Evolutionary conservation across 2,888 invertebrate species (phyloP), one percentile per base, ranked within the genome.

Genomic region (Orthonevra nobilis): DNA sequence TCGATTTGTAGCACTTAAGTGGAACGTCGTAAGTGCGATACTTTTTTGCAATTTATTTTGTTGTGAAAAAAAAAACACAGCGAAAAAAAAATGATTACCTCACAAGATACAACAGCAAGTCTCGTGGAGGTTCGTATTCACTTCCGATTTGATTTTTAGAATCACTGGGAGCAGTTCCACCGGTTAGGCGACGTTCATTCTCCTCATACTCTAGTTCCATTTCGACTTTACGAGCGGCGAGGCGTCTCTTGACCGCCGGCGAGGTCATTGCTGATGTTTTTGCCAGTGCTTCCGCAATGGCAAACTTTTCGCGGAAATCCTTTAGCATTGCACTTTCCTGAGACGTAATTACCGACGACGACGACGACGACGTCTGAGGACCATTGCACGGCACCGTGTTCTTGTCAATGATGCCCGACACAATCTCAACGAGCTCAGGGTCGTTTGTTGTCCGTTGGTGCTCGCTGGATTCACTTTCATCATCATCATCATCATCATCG

Each of bases 51-150:
- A n/a, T n/a, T n/a, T n/a, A n/a, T n/a, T n/a, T n/a, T n/a, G n/a
- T n/a, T n/a, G n/a, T n/a, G n/a, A n/a, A n/a, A n/a, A n/a, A n/a
- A n/a, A n/a, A n/a, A n/a, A n/a, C n/a, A n/a, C n/a, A n/a, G n/a
- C 40, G 32, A 12, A 32, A 32, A 64, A 19, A 32, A 19, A 56
- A 44, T 9, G 12, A 84, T 89, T 90, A 92, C 92, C 92, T 92
- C 85, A 92, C 92, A 83, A 93, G 90, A 87, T 92, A 92, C 81
- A 92, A 86, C 60, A 93, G 89, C 74, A 92, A 86, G 79, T 92
- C 91, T 82, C 90, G 91, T 23, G 92, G 92, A 44, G 92, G 92
- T 52, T 91, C 90, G 85, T 91, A 92, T 75, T 90, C 90, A 58
- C 87, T 81, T 72, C 66, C 83, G 81, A 81, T 82, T 77, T 83